phyloP scores from a whole-genome alignment of 2,888 invertebrate species.

The Plebejus argus region DNA sequence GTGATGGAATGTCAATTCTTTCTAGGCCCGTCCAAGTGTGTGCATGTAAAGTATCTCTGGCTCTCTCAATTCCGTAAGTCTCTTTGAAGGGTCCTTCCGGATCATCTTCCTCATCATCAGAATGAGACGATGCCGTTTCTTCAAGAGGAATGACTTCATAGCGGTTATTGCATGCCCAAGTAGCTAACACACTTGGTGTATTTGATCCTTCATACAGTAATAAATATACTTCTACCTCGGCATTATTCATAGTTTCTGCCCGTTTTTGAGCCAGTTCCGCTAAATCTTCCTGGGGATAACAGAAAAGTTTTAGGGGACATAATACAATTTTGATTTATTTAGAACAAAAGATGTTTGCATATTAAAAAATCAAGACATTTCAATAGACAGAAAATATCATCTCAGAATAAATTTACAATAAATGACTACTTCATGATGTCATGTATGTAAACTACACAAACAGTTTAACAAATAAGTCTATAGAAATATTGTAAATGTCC shows the following conservation, averaged over 20 bases:
- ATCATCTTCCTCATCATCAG: constrained; percentile 10
- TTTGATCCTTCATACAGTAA: constrained; percentile 19
- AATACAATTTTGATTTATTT: neutral
- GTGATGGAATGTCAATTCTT: constrained; percentile 11
- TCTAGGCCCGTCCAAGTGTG: constrained; percentile 26
- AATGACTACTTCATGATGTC: too few species aligned
- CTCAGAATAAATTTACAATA: too few species aligned
- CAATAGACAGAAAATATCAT: too few species aligned
- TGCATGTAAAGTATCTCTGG: constrained; percentile 5
- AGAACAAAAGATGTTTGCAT: too few species aligned
- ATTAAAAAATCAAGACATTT: too few species aligned
- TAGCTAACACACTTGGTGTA: constrained; percentile 8
- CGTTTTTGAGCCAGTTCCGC: neutral
- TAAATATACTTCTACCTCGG: neutral
- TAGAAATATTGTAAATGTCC: too few species aligned
- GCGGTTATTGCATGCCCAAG: constrained; percentile 17
- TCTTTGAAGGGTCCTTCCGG: constrained; percentile 19
- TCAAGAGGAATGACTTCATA: constrained; percentile 21
- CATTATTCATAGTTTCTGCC: neutral
- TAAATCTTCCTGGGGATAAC: neutral
- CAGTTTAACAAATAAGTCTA: too few species aligned
- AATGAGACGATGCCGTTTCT: constrained; percentile 1
- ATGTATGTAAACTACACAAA: too few species aligned
- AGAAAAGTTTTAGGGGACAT: neutral
- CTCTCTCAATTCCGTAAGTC: constrained; percentile 20